Evolutionary conservation across 2,888 invertebrate genomes (phyloP).

Genomic region (Parapristionchus giblindavisi): DNA sequence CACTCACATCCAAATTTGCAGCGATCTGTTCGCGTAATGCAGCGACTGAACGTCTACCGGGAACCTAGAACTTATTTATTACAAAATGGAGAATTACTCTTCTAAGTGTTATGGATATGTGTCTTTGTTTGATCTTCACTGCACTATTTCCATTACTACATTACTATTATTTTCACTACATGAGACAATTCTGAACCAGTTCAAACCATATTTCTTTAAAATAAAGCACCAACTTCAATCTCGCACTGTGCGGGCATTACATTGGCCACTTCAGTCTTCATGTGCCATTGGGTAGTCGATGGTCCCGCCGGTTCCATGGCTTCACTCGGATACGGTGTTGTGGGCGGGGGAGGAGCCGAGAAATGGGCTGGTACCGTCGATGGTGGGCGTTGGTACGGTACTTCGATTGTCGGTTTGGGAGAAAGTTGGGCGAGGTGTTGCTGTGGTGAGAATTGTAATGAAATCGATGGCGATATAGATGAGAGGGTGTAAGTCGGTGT

Average conservation of each 20-base stretch:
- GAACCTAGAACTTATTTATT: background rate
- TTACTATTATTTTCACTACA: background rate
- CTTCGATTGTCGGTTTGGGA: too few relatives aligned
- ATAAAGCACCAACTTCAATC: slow-evolving; percentile 16
- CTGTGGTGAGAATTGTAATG: too few relatives aligned
- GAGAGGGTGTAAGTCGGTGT: too few relatives aligned
- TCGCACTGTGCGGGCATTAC: slow-evolving; percentile 27
- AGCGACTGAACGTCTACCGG: slow-evolving; percentile 33
- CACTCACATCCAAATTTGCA: slow-evolving; percentile 13
- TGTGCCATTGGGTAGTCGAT: slow-evolving; percentile 20
- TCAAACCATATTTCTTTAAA: background rate
- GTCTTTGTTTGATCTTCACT: background rate
- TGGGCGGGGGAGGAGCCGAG: too few relatives aligned
- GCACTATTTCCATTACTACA: background rate
- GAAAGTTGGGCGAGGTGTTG: too few relatives aligned
- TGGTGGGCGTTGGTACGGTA: too few relatives aligned
- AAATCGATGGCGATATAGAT: too few relatives aligned
- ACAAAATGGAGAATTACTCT: background rate
- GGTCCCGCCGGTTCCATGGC: slow-evolving; percentile 30
- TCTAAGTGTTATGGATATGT: background rate
- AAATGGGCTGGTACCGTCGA: too few relatives aligned
- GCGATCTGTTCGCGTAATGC: slow-evolving; percentile 34
- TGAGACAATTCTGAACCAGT: background rate
- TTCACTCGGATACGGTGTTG: too few relatives aligned
- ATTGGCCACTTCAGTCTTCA: slow-evolving; percentile 22